Base-by-base conservation (phyloP, 1,140 invertebrate species). In the Coptotermes formosanus region DNA sequence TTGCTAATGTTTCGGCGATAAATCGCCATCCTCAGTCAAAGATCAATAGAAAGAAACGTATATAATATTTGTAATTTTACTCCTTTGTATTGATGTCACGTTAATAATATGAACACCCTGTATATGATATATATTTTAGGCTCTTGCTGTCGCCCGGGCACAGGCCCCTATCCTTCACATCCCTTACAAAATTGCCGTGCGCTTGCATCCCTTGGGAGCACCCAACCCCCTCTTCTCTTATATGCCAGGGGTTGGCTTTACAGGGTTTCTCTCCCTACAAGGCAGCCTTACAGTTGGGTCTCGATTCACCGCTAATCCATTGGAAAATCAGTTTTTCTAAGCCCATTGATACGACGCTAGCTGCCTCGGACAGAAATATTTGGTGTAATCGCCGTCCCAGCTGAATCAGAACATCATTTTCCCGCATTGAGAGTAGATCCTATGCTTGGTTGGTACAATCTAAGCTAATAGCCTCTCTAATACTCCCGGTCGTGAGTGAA, bases 301-400 rank as follows among this genome's bases (percentile, higher is more conserved):
- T 87, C 86, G 86, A 87, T 87, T 87, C 86, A 87, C 84, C 87
- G 84, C 85, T 87, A 87, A 87, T 87, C 87, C 87, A 59, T 82
- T 82, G 87, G 87, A 87, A 87, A 87, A 87, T 87, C 87, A 87
- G 87, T 87, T 87, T 87, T 87, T 87, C 87, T 87, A 87, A 87
- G 87, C 85, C 85, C 87, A 84, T 86, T 87, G 87, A 87, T 87
- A 86, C 87, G 48, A n/a, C n/a, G 25, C 82, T 83, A n/a, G 59
- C 44, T 45, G 55, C 59, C 45, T 84, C 75, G 86, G 83, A 86
- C 86, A 86, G 86, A 86, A 86, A 86, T 86, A 86, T 86, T 86
- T 86, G 86, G 82, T 81, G 82, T 86, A 85, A 86, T 86, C 86
- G 83, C 48, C 82, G 30, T 52, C 44, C 83, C 43, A 52, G 44